These are phyloP conservation scores for Laterallus jamaicensis DNA, from an alignment of 2,113 vertebrate species.

Conservation along the genomic window DNA sequence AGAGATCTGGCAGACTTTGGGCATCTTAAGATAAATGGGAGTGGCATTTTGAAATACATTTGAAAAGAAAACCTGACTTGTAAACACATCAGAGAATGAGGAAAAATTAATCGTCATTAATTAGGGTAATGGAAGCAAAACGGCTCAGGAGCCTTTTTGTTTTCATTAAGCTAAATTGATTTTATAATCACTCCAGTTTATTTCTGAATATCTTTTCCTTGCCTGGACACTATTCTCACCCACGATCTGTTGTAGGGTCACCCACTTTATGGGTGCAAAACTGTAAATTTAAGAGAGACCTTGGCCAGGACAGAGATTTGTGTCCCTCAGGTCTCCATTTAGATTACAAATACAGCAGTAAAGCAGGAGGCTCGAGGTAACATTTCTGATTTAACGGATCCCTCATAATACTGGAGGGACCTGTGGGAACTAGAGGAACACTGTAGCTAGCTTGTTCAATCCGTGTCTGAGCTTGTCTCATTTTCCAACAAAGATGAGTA, in stretches of 20 bases:
- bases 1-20: background rate
- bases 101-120: background rate
- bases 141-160: background rate
- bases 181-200: background rate
- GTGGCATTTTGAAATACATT: background rate
- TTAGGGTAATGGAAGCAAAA: background rate
- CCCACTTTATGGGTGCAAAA: background rate
- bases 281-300: background rate
- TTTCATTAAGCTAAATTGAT: background rate
- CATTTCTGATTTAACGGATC: background rate
- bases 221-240: background rate
- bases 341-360: background rate
- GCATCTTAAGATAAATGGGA: background rate
- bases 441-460: background rate
- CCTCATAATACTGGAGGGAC: background rate
- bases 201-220: background rate
- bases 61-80: background rate
- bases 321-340: background rate
- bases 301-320: background rate
- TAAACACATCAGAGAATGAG: background rate
- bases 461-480: background rate
- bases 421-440: background rate
- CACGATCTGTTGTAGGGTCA: background rate
- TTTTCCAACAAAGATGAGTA: background rate
- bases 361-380: background rate